phyloP scores from a whole-genome alignment of 1,140 invertebrate genomes.

The Dendroctonus valens region DNA sequence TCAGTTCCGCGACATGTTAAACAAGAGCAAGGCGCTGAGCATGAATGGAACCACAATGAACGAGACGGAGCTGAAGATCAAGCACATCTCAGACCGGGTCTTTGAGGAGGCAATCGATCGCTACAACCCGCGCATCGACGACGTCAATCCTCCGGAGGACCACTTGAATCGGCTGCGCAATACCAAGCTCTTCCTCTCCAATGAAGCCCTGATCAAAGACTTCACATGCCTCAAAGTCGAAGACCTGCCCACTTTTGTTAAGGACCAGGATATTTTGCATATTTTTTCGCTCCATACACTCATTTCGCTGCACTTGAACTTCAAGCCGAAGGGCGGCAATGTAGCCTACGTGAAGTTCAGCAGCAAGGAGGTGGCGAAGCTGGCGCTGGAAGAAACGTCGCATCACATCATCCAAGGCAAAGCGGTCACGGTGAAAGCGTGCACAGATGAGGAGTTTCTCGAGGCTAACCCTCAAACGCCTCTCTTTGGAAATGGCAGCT shows the following conservation, averaged over 20 bases:
- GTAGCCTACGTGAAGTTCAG: slow-evolving; percentile 74
- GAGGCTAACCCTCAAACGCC: slow-evolving; percentile 44
- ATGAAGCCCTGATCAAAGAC: slow-evolving; percentile 32
- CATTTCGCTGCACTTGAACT: slow-evolving; percentile 65
- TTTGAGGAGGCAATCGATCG: slow-evolving; percentile 67
- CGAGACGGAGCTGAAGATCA: slow-evolving; percentile 61
- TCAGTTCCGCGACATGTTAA: slow-evolving; percentile 67
- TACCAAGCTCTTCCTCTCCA: slow-evolving; percentile 45
- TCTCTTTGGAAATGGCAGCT: slow-evolving; percentile 39
- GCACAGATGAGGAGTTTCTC: slow-evolving; percentile 56
- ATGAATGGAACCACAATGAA: slow-evolving; percentile 59
- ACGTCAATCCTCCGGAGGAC: slow-evolving; percentile 21
- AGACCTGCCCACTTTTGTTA: slow-evolving; percentile 71
- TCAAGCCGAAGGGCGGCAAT: slow-evolving; percentile 58
- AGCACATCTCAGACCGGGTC: slow-evolving; percentile 60
- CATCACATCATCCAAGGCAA: slow-evolving; percentile 60
- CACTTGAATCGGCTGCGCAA: slow-evolving; percentile 29
- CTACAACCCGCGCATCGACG: slow-evolving; percentile 52
- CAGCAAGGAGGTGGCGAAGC: slow-evolving; percentile 64
- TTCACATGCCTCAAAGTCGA: slow-evolving; percentile 64
- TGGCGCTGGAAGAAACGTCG: slow-evolving; percentile 56
- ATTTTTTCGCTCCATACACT: slow-evolving; percentile 72
- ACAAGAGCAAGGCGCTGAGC: slow-evolving; percentile 68
- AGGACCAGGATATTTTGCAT: slow-evolving; percentile 75
- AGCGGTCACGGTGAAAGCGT: slow-evolving; percentile 54